Evolutionary conservation across 2,888 invertebrate genomes (phyloP).

Genomic region (Philopedon plagiatum): DNA sequence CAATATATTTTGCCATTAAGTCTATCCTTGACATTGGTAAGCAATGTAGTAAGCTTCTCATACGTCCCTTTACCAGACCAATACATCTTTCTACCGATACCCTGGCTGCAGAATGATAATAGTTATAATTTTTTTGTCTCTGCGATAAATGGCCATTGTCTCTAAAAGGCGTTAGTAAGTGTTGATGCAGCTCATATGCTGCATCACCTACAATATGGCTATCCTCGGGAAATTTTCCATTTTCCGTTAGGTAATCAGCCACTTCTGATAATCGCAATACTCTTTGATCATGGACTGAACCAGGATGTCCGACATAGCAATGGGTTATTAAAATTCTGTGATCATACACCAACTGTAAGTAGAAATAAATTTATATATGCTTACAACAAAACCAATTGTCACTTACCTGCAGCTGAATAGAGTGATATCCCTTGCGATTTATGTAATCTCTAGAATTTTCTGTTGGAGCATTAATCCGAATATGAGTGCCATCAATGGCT

Average conservation of each 20-base stretch:
- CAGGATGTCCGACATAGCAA: constrained; percentile 52
- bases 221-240: background rate
- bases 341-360: constrained; percentile 53
- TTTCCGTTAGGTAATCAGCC: constrained; percentile 5
- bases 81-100: too few species aligned
- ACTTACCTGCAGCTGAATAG: too few species aligned
- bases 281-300: constrained; percentile 53
- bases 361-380: constrained; percentile 23
- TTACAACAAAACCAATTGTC: background rate
- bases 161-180: constrained; percentile 1
- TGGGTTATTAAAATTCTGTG: constrained; percentile 50
- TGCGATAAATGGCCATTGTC: background rate
- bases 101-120: too few species aligned
- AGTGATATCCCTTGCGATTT: background rate
- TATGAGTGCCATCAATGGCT: background rate
- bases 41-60: too few species aligned
- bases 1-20: too few species aligned
- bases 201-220: background rate
- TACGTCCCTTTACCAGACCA: too few species aligned
- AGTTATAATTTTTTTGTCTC: background rate
- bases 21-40: too few species aligned
- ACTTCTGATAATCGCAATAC: constrained; percentile 52
- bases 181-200: background rate
- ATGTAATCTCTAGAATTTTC: background rate
- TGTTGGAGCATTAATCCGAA: background rate